Base-by-base conservation (phyloP, 1,140 invertebrate species). In the Euschistus heros region DNA sequence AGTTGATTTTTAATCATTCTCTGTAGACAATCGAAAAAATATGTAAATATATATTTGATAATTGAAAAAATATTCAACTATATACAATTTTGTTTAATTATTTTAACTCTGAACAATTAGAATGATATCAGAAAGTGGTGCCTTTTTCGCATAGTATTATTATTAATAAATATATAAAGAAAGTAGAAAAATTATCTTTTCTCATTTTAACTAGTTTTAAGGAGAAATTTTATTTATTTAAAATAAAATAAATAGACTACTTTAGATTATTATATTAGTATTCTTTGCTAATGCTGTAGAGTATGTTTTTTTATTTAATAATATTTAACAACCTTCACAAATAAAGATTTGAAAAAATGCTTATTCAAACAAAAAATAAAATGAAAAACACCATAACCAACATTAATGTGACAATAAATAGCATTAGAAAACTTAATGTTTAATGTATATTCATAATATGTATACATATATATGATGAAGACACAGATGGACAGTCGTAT, bases 21-120 rank as follows among this genome's bases (percentile, higher is more conserved):
- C 54, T 22, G 26, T 24, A 57, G 54, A 57, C 54, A 57, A 57
- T 57, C 54, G 18, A 57, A 57, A 24, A 57, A 24, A 57, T 24
- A 7, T 57, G 54, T 57, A 57, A 57, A 57, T 57, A 57, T 57
- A 57, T 57, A 57, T 57, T 57, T 57, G 18, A 26, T 57, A 57
- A 17, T 24, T 24, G 26, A 24, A 24, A 57, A 26, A 57, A 22
- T 37, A 37, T 37, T 37, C 33, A 37, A 50, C 47, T 22, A 20
- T 50, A 50, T 50, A 50, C 4, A 6, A 50, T 50, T 50, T 50
- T 50, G 14, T 50, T 50, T 18, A 5, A 22, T 50, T 20, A 50
- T 50, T 50, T 50, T 37, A 37, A 22, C 46, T 50, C 47, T 50
- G 47, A 50, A 57, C 24, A 24, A 24, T 24, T 57, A 57, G 54